A percentile compares a stretch with the other conserved stretches of the same genome.
phyloP scores from a whole-genome alignment of 2,888 invertebrate genomes.

The Salticus scenicus region DNA sequence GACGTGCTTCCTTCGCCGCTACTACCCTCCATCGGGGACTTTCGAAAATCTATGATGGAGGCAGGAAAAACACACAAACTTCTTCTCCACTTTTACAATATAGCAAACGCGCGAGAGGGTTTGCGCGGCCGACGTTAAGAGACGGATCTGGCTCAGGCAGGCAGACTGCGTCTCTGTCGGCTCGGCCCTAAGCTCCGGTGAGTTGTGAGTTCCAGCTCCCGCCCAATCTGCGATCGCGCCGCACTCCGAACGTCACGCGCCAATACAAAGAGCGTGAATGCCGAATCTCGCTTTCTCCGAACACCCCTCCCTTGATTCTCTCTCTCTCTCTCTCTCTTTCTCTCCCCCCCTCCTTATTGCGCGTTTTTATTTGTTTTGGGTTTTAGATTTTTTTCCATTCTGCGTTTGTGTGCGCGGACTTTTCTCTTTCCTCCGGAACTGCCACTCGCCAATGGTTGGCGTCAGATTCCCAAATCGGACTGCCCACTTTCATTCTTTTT shows the following conservation, averaged over 20 bases:
- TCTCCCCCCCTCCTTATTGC: slow-evolving; percentile 10
- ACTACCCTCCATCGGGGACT: slow-evolving; percentile 59
- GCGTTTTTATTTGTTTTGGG: slow-evolving; percentile 44
- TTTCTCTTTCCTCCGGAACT: slow-evolving; percentile 40
- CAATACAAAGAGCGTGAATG: slow-evolving; percentile 65
- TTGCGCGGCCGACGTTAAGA: background rate
- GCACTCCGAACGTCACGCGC: slow-evolving; percentile 62
- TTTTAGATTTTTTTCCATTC: slow-evolving; percentile 13
- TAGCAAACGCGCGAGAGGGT: background rate
- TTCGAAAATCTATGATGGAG: slow-evolving; percentile 4
- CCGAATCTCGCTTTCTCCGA: slow-evolving; percentile 36
- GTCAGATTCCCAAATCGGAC: slow-evolving; percentile 45
- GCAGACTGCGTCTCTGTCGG: slow-evolving; percentile 22
- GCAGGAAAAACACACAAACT: slow-evolving; percentile 10
- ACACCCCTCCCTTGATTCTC: slow-evolving; percentile 7
- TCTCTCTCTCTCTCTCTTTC: slow-evolving; percentile 13
- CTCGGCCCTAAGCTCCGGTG: slow-evolving; percentile 17
- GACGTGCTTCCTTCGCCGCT: slow-evolving; percentile 68
- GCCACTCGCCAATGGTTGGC: slow-evolving; percentile 53
- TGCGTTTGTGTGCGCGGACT: slow-evolving; percentile 37
- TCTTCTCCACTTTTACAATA: background rate
- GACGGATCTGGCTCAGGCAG: slow-evolving; percentile 29
- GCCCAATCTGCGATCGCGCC: slow-evolving; percentile 56
- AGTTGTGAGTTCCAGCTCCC: slow-evolving; percentile 35
- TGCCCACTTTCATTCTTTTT: slow-evolving; percentile 48